Evolutionary conservation across 2,113 vertebrate species (phyloP).

Genomic region (Thalassoma bifasciatum): DNA sequence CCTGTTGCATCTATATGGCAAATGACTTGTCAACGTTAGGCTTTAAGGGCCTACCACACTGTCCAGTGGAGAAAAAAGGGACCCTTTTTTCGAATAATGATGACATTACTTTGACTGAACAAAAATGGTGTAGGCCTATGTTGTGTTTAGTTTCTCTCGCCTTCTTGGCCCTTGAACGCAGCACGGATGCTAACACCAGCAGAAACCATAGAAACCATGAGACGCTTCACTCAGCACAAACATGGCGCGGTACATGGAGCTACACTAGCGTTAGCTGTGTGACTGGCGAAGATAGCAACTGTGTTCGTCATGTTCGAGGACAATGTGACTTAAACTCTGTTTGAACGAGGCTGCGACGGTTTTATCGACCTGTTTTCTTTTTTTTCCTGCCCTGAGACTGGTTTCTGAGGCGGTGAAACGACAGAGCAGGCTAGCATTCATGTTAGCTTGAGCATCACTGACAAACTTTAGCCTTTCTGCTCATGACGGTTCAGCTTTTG

Average conservation of each 20-base stretch:
- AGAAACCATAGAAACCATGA: constrained; percentile 75
- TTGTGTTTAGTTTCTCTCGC: not conserved
- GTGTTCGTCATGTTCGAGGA: not conserved
- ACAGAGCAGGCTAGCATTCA: constrained; percentile 38
- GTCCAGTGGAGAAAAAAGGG: too few relatives aligned
- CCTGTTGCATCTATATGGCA: too few relatives aligned
- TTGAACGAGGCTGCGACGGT: not conserved
- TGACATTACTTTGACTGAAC: too few relatives aligned
- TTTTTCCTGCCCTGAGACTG: not conserved
- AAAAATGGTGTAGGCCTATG: too few relatives aligned
- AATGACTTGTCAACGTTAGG: too few relatives aligned
- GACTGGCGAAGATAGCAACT: constrained; percentile 8
- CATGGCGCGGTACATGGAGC: constrained; percentile 35
- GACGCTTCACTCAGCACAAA: constrained; percentile 67
- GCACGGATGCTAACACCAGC: constrained; percentile 13
- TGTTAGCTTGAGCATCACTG: constrained; percentile 22
- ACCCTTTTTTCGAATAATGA: too few relatives aligned
- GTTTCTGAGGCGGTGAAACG: too few relatives aligned
- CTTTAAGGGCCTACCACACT: too few relatives aligned
- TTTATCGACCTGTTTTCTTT: not conserved
- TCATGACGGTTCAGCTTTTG: not conserved
- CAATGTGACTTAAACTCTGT: not conserved
- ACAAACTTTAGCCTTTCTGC: not conserved
- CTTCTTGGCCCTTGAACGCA: not conserved
- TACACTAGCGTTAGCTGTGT: not conserved